phyloP scores from a whole-genome alignment of 1,140 invertebrate species.

The Homalodisca vitripennis region DNA sequence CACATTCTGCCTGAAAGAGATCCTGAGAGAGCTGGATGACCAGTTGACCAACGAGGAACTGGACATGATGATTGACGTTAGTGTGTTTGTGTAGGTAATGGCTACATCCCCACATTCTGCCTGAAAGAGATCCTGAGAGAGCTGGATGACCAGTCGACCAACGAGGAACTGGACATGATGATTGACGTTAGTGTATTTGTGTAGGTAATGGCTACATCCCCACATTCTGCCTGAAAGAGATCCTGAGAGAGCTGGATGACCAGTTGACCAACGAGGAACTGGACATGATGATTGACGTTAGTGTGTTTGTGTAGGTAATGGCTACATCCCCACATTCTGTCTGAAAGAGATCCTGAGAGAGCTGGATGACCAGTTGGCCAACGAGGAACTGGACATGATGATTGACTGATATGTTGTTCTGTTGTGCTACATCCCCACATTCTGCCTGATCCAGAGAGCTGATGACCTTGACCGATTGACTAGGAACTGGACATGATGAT shows the following conservation, averaged over 20 bases:
- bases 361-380: too few species aligned
- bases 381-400: too few species aligned
- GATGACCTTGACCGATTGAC: too few species aligned
- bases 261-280: slow-evolving; percentile 89
- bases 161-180: slow-evolving; percentile 91
- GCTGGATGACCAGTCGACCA: slow-evolving; percentile 88
- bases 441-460: too few species aligned
- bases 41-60: slow-evolving; percentile 89
- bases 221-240: slow-evolving; percentile 87
- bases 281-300: slow-evolving; percentile 94
- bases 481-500: too few species aligned
- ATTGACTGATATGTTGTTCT: too few species aligned
- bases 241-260: slow-evolving; percentile 88
- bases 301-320: too few species aligned
- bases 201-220: slow-evolving; percentile 93
- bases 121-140: slow-evolving; percentile 89
- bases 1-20: slow-evolving; percentile 87
- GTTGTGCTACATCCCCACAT: too few species aligned
- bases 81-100: slow-evolving; percentile 77
- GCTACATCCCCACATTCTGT: too few species aligned
- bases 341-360: too few species aligned
- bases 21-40: slow-evolving; percentile 88
- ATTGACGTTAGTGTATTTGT: slow-evolving; percentile 84
- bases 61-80: slow-evolving; percentile 94
- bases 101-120: slow-evolving; percentile 92